These are phyloP conservation scores for Orchesellides sinensis DNA, from an alignment of 2,888 invertebrate species.

Conservation along the genomic window DNA sequence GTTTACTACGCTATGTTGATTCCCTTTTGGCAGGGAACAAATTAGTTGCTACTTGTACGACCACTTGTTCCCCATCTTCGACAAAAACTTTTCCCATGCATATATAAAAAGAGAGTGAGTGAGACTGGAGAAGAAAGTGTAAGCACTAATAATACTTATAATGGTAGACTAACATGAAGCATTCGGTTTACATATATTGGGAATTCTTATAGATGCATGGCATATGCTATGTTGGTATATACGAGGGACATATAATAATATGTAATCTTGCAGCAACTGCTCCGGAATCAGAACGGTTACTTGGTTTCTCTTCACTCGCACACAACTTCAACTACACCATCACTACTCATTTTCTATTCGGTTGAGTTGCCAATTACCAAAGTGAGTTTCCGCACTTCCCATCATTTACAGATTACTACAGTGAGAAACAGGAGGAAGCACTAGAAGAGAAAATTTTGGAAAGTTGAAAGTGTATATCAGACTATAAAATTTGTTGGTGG, in stretches of 20 bases:
- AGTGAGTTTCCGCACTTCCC: constrained; percentile 66
- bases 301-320: constrained; percentile 39
- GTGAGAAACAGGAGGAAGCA: constrained; percentile 38
- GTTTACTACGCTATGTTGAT: constrained; percentile 61
- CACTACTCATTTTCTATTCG: constrained; percentile 66
- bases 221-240: no score
- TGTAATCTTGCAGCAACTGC: constrained; percentile 49
- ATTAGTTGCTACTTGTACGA: constrained; percentile 67
- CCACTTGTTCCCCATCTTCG: constrained; percentile 67
- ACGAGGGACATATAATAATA: background rate
- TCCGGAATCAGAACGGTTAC: constrained; percentile 54
- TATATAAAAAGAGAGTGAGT: constrained; percentile 55
- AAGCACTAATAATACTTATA: constrained; percentile 46
- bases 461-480: constrained; percentile 15
- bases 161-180: background rate
- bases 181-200: background rate
- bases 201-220: no score
- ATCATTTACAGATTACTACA: constrained; percentile 66
- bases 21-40: constrained; percentile 65
- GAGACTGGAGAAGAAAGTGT: constrained; percentile 22
- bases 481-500: constrained; percentile 14
- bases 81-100: constrained; percentile 67
- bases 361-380: constrained; percentile 67
- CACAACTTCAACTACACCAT: constrained; percentile 45
- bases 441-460: constrained; percentile 27